Evolutionary conservation across 2,888 invertebrate species (phyloP).

Genomic region (Dusona sp.): DNA sequence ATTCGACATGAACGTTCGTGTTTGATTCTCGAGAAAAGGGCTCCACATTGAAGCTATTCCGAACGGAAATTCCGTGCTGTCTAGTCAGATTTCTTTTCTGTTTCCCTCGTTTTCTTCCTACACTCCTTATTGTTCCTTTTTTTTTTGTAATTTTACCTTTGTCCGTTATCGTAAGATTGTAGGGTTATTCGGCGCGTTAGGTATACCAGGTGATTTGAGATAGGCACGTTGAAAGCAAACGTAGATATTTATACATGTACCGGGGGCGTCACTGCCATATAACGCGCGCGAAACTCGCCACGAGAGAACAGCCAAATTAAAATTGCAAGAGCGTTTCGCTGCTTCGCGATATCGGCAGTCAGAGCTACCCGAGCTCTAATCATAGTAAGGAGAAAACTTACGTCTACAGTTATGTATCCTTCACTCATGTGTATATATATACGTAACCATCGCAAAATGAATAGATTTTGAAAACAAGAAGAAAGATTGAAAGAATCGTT

Average conservation of each 20-base stretch:
- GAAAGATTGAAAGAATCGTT: constrained; percentile 57
- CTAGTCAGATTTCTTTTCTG: constrained; percentile 55
- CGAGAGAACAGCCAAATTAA: constrained; percentile 65
- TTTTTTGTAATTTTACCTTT: constrained; percentile 30
- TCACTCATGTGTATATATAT: background rate
- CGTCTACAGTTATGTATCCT: constrained; percentile 53
- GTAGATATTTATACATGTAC: constrained; percentile 27
- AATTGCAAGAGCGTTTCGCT: constrained; percentile 69
- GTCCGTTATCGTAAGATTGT: constrained; percentile 55
- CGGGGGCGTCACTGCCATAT: constrained; percentile 42
- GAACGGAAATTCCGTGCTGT: constrained; percentile 49
- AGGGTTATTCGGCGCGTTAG: constrained; percentile 57
- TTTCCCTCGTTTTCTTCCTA: constrained; percentile 21
- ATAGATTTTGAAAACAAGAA: constrained; percentile 43
- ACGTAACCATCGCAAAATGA: constrained; percentile 35
- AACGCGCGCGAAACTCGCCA: constrained; percentile 57
- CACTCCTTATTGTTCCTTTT: constrained; percentile 6
- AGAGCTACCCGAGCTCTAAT: constrained; percentile 61
- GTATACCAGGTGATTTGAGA: constrained; percentile 61
- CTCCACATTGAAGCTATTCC: background rate
- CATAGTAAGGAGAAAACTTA: constrained; percentile 60
- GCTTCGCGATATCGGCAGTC: constrained; percentile 55
- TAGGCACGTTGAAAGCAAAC: constrained; percentile 51
- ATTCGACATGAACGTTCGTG: constrained; percentile 71
- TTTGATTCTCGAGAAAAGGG: constrained; percentile 47